Percentiles rank a stretch among this genome's conserved stretches.
Evolutionary conservation across 1,140 invertebrate species (phyloP).

Genomic region (Scaptomyza hsui): DNA sequence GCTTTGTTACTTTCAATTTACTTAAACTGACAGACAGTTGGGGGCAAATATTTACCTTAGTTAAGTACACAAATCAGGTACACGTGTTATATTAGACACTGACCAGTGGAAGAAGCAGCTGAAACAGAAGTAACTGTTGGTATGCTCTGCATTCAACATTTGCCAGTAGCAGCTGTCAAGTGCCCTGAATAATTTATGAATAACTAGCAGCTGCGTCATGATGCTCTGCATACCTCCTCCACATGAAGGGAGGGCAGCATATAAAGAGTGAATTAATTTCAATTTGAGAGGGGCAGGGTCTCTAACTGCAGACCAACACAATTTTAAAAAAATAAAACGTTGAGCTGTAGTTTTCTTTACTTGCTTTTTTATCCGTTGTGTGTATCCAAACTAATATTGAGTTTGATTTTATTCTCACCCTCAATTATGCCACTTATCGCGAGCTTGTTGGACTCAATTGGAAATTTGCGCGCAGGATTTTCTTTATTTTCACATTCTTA

Average conservation of each 20-base stretch:
- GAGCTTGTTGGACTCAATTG: slow-evolving; percentile 42
- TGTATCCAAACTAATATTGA: slow-evolving; percentile 20
- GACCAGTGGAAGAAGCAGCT: slow-evolving; percentile 7
- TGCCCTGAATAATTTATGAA: slow-evolving; percentile 78
- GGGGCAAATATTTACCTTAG: background rate
- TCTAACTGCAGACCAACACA: slow-evolving; percentile 1
- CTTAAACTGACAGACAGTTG: background rate
- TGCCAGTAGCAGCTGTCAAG: slow-evolving; percentile 74
- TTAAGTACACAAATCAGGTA: slow-evolving; percentile 21
- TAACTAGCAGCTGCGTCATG: slow-evolving; percentile 50
- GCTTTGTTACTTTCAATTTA: no score
- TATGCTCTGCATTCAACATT: slow-evolving; percentile 29
- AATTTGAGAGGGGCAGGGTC: slow-evolving; percentile 17
- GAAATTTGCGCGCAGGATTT: slow-evolving; percentile 59
- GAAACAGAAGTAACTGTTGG: background rate
- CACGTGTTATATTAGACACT: slow-evolving; percentile 27
- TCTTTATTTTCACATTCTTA: slow-evolving; percentile 54
- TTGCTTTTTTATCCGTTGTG: background rate
- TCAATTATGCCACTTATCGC: slow-evolving; percentile 31
- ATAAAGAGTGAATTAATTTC: slow-evolving; percentile 61
- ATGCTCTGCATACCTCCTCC: background rate
- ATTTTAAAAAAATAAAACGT: slow-evolving; percentile 13
- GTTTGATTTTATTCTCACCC: slow-evolving; percentile 13
- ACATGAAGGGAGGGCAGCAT: background rate
- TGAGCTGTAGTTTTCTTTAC: background rate